Evolutionary conservation across 2,888 invertebrate genomes (phyloP).

Genomic region (Corythucha ciliata): DNA sequence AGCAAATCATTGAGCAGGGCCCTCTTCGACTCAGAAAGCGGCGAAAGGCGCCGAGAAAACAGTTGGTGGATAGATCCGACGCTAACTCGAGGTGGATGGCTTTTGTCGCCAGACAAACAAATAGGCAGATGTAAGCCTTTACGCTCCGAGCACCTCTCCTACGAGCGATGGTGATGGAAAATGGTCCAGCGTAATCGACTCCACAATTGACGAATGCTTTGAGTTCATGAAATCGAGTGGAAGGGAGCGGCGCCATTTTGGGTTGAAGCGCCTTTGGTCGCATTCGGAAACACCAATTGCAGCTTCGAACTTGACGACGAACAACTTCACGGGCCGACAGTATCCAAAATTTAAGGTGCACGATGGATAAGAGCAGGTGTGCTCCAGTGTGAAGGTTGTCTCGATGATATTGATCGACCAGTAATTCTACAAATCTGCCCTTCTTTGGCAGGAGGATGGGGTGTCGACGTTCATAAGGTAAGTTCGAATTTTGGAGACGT

Average conservation of each 20-base stretch:
- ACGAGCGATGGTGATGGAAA: slow-evolving; percentile 12
- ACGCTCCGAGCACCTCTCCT: background rate
- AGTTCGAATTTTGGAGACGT: too few relatives aligned
- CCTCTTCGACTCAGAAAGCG: slow-evolving; percentile 36
- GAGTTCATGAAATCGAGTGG: slow-evolving; percentile 3
- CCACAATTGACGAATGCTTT: slow-evolving; percentile 19
- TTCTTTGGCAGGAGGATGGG: slow-evolving; percentile 4
- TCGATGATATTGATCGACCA: slow-evolving; percentile 8
- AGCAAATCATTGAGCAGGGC: slow-evolving; percentile 30
- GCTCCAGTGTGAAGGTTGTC: slow-evolving; percentile 12
- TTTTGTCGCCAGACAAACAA: too few relatives aligned
- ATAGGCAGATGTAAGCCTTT: slow-evolving; percentile 28
- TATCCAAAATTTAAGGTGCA: slow-evolving; percentile 5
- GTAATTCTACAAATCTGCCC: background rate
- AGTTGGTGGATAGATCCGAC: too few relatives aligned
- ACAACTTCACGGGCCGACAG: slow-evolving; percentile 1
- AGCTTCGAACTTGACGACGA: slow-evolving; percentile 2
- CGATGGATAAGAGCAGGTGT: slow-evolving; percentile 1
- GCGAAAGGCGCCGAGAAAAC: slow-evolving; percentile 34
- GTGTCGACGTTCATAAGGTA: slow-evolving; percentile 21
- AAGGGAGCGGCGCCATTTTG: slow-evolving; percentile 22
- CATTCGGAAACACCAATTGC: slow-evolving; percentile 2
- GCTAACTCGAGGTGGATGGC: too few relatives aligned
- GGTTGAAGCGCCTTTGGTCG: slow-evolving; percentile 11
- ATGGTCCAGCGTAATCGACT: slow-evolving; percentile 33